phyloP scores from a whole-genome alignment of 2,113 vertebrate genomes.

The Tiliqua scincoides region DNA sequence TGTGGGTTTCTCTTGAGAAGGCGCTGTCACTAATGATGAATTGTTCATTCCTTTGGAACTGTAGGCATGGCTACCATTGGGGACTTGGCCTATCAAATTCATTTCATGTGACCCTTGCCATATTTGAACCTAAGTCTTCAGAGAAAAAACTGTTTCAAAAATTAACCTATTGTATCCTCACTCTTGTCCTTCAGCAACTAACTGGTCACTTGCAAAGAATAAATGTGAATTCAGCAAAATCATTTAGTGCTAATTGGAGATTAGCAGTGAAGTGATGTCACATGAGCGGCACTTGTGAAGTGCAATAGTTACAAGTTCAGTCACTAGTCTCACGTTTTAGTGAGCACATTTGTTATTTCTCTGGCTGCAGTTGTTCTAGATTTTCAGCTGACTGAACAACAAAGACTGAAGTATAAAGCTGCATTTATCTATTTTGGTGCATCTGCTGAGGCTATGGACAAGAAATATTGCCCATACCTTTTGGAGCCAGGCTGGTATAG shows the following conservation, averaged over 20 bases:
- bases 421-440: not conserved
- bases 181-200: constrained; percentile 2
- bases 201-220: constrained; percentile 21
- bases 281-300: constrained; percentile 10
- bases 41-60: constrained; percentile 60
- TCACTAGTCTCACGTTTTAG: not conserved
- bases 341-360: not conserved
- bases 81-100: constrained; percentile 55
- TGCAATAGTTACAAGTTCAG: not conserved
- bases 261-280: constrained; percentile 20
- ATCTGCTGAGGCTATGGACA: not conserved
- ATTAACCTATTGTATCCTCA: constrained; percentile 18
- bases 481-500: too few relatives aligned
- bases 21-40: constrained; percentile 72
- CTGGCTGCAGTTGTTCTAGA: not conserved
- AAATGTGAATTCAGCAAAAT: constrained; percentile 31
- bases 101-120: constrained; percentile 58
- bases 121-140: constrained; percentile 47
- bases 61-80: constrained; percentile 27
- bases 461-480: too few relatives aligned
- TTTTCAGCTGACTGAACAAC: not conserved
- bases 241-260: constrained; percentile 19
- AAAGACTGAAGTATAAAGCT: not conserved
- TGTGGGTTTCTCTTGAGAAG: constrained; percentile 47
- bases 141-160: constrained; percentile 22